Base-by-base conservation (phyloP, 2,797 vertebrate genomes). In the Nyctibius grandis region DNA sequence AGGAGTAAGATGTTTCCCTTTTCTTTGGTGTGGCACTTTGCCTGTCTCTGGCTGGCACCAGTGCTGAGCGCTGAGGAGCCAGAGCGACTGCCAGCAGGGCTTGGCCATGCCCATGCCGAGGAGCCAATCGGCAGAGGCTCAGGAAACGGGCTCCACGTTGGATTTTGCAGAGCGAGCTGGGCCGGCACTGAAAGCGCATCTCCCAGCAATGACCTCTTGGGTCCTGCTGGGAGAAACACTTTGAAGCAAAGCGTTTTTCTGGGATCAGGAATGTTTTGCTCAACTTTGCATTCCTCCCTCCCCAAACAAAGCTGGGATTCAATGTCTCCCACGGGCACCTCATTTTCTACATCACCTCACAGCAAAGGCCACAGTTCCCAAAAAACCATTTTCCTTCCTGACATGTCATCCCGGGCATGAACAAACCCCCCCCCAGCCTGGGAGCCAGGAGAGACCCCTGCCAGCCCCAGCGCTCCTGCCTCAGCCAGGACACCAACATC, bases 31-130 rank as follows among this genome's bases (percentile, higher is more conserved):
- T 93, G 42, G 97, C 94, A 85, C 93, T 95, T 95, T 96, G 97
- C 96, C 97, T 97, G 95, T 95, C 96, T 94, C 97, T 97, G 97
- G 96, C 97, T 96, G 73, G 87, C 11, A 23, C 20, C 84, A 68
- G 84, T 45, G 72, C 92, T 80, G 76, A 75, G 92, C 18, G 22
- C 97, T 73, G 96, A 93, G 91, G 80, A 92, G 94, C 89, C 64
- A 10, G 50, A 92, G 89, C 5, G 93, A 69, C 86, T 98, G 97
- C 97, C 97, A 98, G 94, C 96, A 97, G 96, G 2, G 85, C 94
- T 96, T 97, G 97, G 97, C 97, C 97, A 95, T 92, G 93, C 92
- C 96, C 56, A 44, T 8, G 63, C 93, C 28, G 28, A 97, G 86
- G 29, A 10, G 6, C 87, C 1, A 1, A 76, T 38, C 45, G 7